Percentiles rank a stretch among this genome's conserved stretches.
These are phyloP conservation scores for Pterophyllum scalare DNA, from an alignment of 2,113 vertebrate species.

Conservation along the genomic window DNA sequence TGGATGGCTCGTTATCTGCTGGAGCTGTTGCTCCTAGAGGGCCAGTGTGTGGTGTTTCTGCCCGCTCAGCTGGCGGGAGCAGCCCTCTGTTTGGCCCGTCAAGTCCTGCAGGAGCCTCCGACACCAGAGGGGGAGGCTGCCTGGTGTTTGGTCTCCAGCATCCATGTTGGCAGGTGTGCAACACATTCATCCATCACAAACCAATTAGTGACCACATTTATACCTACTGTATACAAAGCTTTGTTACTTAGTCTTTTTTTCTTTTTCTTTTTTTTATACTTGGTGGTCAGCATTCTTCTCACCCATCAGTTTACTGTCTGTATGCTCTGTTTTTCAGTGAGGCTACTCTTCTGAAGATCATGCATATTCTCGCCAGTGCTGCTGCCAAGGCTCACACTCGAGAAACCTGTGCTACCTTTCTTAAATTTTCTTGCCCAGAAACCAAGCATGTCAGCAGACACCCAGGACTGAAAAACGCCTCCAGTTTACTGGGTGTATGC, in stretches of 20 bases:
- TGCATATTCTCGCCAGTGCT: conserved; percentile 76
- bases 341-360: conserved; percentile 71
- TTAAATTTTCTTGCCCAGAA: conserved; percentile 84
- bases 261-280: background rate
- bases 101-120: conserved; percentile 70
- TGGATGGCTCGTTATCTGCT: conserved; percentile 87
- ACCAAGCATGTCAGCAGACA: conserved; percentile 81
- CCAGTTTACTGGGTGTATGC: conserved; percentile 56
- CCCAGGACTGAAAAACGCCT: conserved; percentile 67
- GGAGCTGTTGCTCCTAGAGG: conserved; percentile 86
- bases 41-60: conserved; percentile 81
- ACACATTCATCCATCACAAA: background rate
- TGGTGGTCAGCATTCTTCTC: background rate
- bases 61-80: conserved; percentile 83
- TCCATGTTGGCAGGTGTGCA: conserved; percentile 82
- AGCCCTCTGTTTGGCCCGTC: conserved; percentile 83
- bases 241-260: background rate
- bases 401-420: conserved; percentile 80
- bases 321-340: conserved; percentile 72
- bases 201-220: background rate
- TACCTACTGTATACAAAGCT: background rate
- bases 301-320: background rate
- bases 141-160: conserved; percentile 73
- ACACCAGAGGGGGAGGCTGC: conserved; percentile 67
- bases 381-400: conserved; percentile 74